Base-by-base conservation (phyloP, 2,888 invertebrate genomes). In the Aspidiotus destructor region DNA sequence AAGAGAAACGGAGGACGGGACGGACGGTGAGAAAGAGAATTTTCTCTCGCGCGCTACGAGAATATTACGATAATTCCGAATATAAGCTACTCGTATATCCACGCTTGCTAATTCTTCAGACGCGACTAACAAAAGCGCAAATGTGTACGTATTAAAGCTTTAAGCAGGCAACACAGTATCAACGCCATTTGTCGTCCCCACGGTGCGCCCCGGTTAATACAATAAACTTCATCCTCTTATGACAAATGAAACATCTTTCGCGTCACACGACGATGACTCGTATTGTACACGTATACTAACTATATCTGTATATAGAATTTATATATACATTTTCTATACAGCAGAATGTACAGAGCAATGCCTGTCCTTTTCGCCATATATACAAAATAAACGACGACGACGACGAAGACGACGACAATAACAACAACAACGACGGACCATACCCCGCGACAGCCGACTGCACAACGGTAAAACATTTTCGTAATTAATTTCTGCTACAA, bases 201-300 rank as follows among this genome's bases (percentile, higher is more conserved):
- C 28, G 28, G 28, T 28, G 28, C 28, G 48, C 11, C 48, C 11
- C 48, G 48, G 48, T 48, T 48, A 48, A 48, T 48, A n/a, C 28
- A 58, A 58, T 58, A 58, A 58, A 58, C 58, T 58, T 58, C 58
- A 28, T 58, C 58, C 28, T 58, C 28, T 13, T 58, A 58, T 58
- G 58, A 58, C 58, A 58, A 58, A 58, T 58, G 58, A 58, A 58
- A 58, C 40, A 58, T 58, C 58, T 58, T 58, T 58, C 58, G 58
- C 58, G 48, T 48, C 48, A 48, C 48, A 48, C 48, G 11, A 48
- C 48, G 48, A 48, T 11, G 48, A 48, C 48, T 11, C 10, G 11
- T 48, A 48, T 48, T 13, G 48, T 11, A 48, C 48, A 13, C 2
- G 11, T n/a, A 48, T 5, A 28, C 28, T 5, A 28, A 28, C 28